A percentile compares a stretch with the other conserved stretches of the same genome.
Conservation (phyloP, 2,113 vertebrate species). For the Rhea americana region DNA sequence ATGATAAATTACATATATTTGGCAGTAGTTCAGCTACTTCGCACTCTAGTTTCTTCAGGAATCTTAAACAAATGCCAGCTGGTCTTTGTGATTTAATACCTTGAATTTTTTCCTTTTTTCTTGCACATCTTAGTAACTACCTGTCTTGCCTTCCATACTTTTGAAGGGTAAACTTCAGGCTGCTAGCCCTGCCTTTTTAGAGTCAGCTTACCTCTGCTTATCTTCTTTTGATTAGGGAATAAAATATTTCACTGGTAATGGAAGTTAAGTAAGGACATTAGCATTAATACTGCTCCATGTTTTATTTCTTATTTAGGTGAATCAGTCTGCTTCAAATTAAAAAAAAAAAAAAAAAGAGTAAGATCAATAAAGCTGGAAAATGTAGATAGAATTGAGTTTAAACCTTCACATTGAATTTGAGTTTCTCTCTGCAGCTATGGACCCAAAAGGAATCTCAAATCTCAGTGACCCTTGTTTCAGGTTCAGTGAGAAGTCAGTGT, state of each 20-base stretch:
- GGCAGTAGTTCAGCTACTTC: slow-evolving; percentile 7
- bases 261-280: neutral
- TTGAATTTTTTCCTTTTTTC: neutral
- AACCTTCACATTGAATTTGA: neutral
- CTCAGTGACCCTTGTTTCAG: too few species aligned
- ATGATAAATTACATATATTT: neutral
- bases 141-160: neutral
- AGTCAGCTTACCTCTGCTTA: neutral
- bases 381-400: neutral
- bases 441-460: neutral
- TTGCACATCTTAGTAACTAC: neutral
- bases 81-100: slow-evolving; percentile 16
- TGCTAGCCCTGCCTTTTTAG: neutral
- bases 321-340: neutral
- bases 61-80: neutral
- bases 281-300: neutral
- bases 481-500: neutral
- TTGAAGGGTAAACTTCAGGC: neutral
- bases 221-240: neutral
- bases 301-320: neutral
- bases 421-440: neutral
- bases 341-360: neutral
- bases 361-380: neutral
- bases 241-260: neutral
- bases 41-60: neutral